Evolutionary conservation across 2,113 vertebrate genomes (phyloP), one percentile per base, ranked within the genome.

Genomic region (Scomber colias): DNA sequence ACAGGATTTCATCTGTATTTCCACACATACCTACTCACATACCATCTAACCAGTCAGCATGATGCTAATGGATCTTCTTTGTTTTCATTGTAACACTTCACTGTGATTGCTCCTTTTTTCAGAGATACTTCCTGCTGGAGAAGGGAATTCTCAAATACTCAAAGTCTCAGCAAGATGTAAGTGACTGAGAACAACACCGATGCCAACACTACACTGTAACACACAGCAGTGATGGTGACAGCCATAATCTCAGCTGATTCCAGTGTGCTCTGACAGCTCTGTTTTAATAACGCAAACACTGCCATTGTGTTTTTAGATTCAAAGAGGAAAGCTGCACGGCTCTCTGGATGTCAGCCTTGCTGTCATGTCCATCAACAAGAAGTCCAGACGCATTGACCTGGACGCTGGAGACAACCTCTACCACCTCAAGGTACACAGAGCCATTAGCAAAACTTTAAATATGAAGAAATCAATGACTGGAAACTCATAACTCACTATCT

Each of bases 301-400:
- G 50, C 45, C 17, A 2, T 8, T 67, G 6, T 81, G 17, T 75
- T 85, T 61, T 11, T 19, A 98, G 97, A 92, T 98, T 30, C 86
- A 93, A 62, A 96, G 95, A 87, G 97, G 97, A 50, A 99, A 98
- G 72, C 92, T 97, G 21, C 97, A 97, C 0, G 98, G 97, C 0
- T 95, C 97, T 64, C 93, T 99, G 13, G 96, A 99, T 0, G 87
- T 99, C 91, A 96, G 97, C 19, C 85, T 96, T 9, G 96, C 97
- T 0, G 97, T 98, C 79, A 96, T 99, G 97, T 98, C 97, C 14
- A 82, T 99, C 89, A 99, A 99, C 89, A 97, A 96, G 91, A 98
- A 97, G 87, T 95, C 97, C 0, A 96, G 96, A 74, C 95, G 97
- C 51, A 96, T 99, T 0, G 97, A 99, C 83, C 94, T 99, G 82